Evolutionary conservation across 2,888 invertebrate genomes (phyloP).

Genomic region (Arenicola marina): DNA sequence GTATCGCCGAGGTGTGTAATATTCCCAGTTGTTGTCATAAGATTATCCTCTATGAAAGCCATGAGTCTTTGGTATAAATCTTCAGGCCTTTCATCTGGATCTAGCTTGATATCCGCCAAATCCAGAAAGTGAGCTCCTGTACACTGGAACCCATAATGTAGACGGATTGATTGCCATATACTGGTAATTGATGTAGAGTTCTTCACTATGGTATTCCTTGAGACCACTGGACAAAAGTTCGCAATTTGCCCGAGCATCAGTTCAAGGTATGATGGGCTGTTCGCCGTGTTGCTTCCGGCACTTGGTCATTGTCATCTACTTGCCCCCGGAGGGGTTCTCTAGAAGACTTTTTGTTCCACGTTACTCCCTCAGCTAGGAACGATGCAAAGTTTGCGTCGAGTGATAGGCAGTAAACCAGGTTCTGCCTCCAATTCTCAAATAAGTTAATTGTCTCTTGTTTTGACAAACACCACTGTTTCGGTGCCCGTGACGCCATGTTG

Average conservation of each 20-base stretch:
- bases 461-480: constrained; percentile 33
- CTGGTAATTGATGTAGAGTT: constrained; percentile 6
- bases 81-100: constrained; percentile 31
- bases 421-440: constrained; percentile 17
- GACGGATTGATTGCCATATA: constrained; percentile 27
- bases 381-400: constrained; percentile 26
- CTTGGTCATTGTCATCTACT: constrained; percentile 19
- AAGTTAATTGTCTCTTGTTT: constrained; percentile 32
- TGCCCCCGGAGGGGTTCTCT: constrained; percentile 19
- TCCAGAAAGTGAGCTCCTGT: constrained; percentile 35
- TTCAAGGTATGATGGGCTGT: constrained; percentile 27
- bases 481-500: no score
- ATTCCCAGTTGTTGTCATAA: constrained; percentile 17
- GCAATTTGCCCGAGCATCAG: constrained; percentile 32
- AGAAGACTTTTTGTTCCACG: constrained; percentile 26
- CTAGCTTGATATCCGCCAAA: constrained; percentile 23
- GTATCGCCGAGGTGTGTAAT: constrained; percentile 18
- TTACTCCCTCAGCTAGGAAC: constrained; percentile 24
- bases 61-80: constrained; percentile 29
- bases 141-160: constrained; percentile 38
- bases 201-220: constrained; percentile 16
- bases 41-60: constrained; percentile 32
- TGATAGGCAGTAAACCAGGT: constrained; percentile 27
- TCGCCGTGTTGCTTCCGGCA: constrained; percentile 18
- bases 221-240: constrained; percentile 24